A percentile compares a stretch with the other conserved stretches of the same genome.
Evolutionary conservation across 2,888 invertebrate species (phyloP).

Genomic region (Teleiodes luculella): DNA sequence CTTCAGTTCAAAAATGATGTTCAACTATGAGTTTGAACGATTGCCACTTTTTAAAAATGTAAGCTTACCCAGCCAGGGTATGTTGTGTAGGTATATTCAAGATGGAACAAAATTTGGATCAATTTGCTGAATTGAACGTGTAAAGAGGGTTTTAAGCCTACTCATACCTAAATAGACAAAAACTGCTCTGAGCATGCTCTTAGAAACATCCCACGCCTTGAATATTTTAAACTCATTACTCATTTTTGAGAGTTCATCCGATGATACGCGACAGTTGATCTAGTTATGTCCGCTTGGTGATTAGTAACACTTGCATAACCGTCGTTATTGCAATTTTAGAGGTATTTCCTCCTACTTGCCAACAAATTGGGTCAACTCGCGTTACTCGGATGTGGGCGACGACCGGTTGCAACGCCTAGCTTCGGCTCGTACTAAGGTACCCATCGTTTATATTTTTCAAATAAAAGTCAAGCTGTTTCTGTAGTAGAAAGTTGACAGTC

Average conservation of each 20-base stretch:
- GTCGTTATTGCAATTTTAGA: conserved; percentile 21
- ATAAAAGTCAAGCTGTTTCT: background rate
- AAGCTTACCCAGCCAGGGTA: too few relatives aligned
- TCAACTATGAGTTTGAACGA: too few relatives aligned
- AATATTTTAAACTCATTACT: background rate
- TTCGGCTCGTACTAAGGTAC: background rate
- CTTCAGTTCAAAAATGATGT: too few relatives aligned
- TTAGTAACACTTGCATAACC: conserved; percentile 1
- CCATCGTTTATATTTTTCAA: background rate
- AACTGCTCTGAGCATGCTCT: too few relatives aligned
- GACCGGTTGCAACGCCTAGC: conserved; percentile 29
- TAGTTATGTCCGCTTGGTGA: background rate
- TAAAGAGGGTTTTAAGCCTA: too few relatives aligned
- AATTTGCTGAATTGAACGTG: too few relatives aligned
- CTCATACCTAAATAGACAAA: too few relatives aligned
- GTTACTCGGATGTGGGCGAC: conserved; percentile 30
- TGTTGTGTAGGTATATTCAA: too few relatives aligned
- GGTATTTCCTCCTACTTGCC: conserved; percentile 32
- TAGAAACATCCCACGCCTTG: background rate
- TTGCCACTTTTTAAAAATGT: too few relatives aligned
- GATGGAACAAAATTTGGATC: too few relatives aligned
- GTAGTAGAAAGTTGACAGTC: too few relatives aligned
- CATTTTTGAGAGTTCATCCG: background rate
- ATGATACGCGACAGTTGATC: background rate
- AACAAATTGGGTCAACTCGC: conserved; percentile 34